phyloP scores from a whole-genome alignment of 2,797 vertebrate genomes.

The Cossypha polioptera region DNA sequence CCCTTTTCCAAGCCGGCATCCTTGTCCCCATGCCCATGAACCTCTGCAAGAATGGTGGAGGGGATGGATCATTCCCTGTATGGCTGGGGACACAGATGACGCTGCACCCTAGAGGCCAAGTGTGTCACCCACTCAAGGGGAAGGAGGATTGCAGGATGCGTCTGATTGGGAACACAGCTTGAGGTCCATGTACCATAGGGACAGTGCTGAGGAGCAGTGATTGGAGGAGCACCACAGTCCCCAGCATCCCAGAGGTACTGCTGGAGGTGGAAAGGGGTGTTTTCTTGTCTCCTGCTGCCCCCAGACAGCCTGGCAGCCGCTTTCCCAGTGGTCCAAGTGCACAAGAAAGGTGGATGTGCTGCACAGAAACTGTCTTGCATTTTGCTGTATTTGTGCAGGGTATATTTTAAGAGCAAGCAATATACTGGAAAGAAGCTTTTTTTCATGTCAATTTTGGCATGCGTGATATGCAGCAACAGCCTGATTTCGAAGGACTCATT shows the following conservation, averaged over 20 bases:
- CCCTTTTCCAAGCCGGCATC: not conserved
- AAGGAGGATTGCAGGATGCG: not conserved
- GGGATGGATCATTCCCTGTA: not conserved
- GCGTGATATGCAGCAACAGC: not conserved
- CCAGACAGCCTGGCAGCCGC: not conserved
- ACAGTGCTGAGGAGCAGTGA: not conserved
- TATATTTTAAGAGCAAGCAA: not conserved
- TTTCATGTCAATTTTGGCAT: not conserved
- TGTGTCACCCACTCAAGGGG: not conserved
- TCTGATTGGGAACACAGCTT: not conserved
- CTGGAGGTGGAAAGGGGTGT: not conserved
- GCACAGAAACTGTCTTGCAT: not conserved
- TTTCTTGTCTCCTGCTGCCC: not conserved
- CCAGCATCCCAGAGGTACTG: not conserved
- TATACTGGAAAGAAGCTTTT: not conserved
- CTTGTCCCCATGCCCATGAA: not conserved
- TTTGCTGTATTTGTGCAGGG: not conserved
- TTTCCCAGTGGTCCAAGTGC: not conserved
- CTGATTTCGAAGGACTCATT: not conserved
- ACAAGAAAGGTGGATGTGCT: not conserved
- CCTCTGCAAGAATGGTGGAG: not conserved
- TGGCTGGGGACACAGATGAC: not conserved
- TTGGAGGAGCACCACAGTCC: not conserved
- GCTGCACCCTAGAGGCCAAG: not conserved
- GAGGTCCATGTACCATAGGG: rapidly evolving